Evolutionary conservation across 2,888 invertebrate species (phyloP).

Genomic region (Drosophila sordidula): DNA sequence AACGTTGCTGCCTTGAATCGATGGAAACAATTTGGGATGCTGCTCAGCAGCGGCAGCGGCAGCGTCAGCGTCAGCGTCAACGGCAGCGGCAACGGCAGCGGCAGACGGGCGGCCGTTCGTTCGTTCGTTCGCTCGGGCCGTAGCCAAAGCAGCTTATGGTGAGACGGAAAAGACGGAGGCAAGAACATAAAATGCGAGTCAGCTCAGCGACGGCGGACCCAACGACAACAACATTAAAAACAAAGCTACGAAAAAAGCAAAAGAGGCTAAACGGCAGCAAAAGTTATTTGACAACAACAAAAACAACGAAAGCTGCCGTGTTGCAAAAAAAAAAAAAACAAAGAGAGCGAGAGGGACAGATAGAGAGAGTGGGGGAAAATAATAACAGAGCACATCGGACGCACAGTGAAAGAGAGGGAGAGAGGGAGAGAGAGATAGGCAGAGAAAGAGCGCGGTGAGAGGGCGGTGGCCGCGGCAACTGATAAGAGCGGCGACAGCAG

Average conservation of each 20-base stretch:
- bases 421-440: background rate
- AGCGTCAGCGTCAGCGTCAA: slow-evolving; percentile 5
- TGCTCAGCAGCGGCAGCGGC: slow-evolving; percentile 31
- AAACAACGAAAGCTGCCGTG: slow-evolving; percentile 43
- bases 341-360: slow-evolving; percentile 3
- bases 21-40: slow-evolving; percentile 62
- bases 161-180: slow-evolving; percentile 1
- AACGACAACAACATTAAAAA: slow-evolving; percentile 31
- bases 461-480: slow-evolving; percentile 52
- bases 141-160: slow-evolving; percentile 43
- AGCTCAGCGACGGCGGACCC: slow-evolving; percentile 36
- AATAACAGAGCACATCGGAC: background rate
- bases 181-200: slow-evolving; percentile 53
- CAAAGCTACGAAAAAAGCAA: slow-evolving; percentile 49
- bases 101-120: slow-evolving; percentile 35
- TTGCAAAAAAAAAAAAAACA: slow-evolving; percentile 46
- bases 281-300: slow-evolving; percentile 54
- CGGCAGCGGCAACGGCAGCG: slow-evolving; percentile 6
- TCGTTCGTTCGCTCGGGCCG: slow-evolving; percentile 32
- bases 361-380: slow-evolving; percentile 4
- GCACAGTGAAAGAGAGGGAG: too few relatives aligned
- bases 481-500: slow-evolving; percentile 50
- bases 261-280: slow-evolving; percentile 54
- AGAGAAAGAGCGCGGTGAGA: slow-evolving; percentile 23
- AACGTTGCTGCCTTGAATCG: slow-evolving; percentile 56